phyloP scores from a whole-genome alignment of 2,888 invertebrate species.

The Leucoma salicis region DNA sequence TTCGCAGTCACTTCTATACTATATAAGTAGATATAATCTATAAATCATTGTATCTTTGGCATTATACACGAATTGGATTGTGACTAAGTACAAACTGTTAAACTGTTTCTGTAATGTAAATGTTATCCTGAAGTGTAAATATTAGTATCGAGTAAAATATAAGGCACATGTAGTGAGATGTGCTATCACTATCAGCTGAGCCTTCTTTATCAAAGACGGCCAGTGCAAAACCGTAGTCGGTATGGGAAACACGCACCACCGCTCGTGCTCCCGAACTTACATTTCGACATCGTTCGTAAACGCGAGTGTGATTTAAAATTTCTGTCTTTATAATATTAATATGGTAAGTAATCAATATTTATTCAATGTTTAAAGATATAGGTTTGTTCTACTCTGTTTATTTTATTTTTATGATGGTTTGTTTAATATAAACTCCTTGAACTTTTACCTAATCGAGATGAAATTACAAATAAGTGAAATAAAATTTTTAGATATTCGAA shows the following conservation, averaged over 20 bases:
- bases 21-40: no score
- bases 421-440: no score
- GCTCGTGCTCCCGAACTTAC: conserved; percentile 17
- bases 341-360: conserved; percentile 34
- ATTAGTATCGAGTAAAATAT: conserved; percentile 11
- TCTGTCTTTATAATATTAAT: conserved; percentile 18
- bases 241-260: conserved; percentile 42
- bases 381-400: no score
- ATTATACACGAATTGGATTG: no score
- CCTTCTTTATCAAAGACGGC: conserved; percentile 26
- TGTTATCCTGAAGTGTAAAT: conserved; percentile 7
- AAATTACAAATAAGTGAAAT: no score
- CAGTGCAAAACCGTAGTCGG: conserved; percentile 41
- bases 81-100: no score
- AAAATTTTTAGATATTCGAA: no score
- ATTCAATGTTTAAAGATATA: not conserved
- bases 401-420: no score
- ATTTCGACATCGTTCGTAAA: conserved; percentile 20
- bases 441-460: no score
- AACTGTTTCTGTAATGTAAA: no score
- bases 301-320: conserved; percentile 39
- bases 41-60: no score
- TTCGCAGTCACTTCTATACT: no score
- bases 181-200: conserved; percentile 21
- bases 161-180: conserved; percentile 18